Conservation (phyloP, 1,140 invertebrate genomes). For the Ceratina calcarata region DNA sequence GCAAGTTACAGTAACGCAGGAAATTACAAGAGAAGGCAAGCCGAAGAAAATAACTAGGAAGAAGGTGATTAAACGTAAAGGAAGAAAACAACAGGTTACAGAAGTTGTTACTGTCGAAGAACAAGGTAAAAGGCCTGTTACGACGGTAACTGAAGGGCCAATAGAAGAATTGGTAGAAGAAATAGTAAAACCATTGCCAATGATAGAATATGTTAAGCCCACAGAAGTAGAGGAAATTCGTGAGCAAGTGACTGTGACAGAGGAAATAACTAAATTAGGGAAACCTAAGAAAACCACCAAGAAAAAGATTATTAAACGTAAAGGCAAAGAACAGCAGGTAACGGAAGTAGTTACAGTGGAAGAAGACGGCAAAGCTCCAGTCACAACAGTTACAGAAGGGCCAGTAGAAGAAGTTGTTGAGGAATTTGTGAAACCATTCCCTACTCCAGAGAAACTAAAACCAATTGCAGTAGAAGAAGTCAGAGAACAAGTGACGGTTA, state of each 20-base stretch:
- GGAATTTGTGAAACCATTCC: no score
- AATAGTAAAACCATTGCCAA: slow-evolving; percentile 13
- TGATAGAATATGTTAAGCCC: slow-evolving; percentile 5
- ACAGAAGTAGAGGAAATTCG: no score
- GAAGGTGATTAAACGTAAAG: slow-evolving; percentile 66
- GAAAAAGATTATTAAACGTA: no score
- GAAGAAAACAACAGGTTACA: slow-evolving; percentile 66
- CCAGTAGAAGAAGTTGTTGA: no score
- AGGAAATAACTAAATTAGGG: no score
- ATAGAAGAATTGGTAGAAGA: slow-evolving; percentile 43
- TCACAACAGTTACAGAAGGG: no score
- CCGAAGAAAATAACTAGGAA: slow-evolving; percentile 64
- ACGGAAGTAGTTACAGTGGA: no score
- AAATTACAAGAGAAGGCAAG: slow-evolving; percentile 70
- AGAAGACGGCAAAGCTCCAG: no score
- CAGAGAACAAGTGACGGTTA: slow-evolving; percentile 69
- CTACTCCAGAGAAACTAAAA: slow-evolving; percentile 12
- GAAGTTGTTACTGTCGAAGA: slow-evolving; percentile 73
- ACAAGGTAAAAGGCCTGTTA: slow-evolving; percentile 60
- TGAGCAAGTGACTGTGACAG: no score
- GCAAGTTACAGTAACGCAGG: slow-evolving; percentile 77
- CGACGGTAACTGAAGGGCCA: not conserved
- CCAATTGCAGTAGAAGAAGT: slow-evolving; percentile 65
- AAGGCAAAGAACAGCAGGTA: no score
- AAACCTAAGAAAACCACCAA: no score